Conservation (phyloP, 2,888 invertebrate genomes). For the Amorpha juglandis region DNA sequence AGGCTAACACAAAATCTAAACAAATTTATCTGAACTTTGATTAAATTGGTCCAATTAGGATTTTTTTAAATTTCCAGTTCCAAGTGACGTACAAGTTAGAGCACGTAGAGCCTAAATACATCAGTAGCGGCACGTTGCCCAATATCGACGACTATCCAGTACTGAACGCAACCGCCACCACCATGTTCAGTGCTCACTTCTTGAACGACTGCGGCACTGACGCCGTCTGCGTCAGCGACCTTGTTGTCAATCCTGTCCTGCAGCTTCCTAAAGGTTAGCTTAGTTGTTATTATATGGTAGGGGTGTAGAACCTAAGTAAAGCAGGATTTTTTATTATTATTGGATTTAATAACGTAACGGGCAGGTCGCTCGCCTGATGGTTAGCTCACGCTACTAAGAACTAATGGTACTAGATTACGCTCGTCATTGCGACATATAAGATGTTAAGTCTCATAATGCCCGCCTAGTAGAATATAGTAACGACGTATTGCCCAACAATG, state of each 20-base stretch:
- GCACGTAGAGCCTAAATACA: slow-evolving; percentile 86
- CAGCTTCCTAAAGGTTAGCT: slow-evolving; percentile 81
- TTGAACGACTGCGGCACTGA: slow-evolving; percentile 96
- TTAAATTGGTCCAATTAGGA: background rate
- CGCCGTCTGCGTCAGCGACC: slow-evolving; percentile 93
- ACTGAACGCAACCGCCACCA: slow-evolving; percentile 93
- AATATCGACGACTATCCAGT: slow-evolving; percentile 93
- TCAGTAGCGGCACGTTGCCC: slow-evolving; percentile 83
- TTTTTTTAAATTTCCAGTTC: slow-evolving; percentile 79
- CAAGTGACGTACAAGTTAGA: slow-evolving; percentile 92
- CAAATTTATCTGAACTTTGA: too few species aligned
- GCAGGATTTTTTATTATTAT: too few species aligned
- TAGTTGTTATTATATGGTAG: slow-evolving; percentile 40
- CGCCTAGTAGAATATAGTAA: too few species aligned
- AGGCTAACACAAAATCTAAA: too few species aligned
- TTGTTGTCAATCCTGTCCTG: slow-evolving; percentile 87
- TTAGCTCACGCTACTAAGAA: too few species aligned
- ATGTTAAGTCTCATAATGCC: too few species aligned
- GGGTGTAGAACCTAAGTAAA: slow-evolving; percentile 84
- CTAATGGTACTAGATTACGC: too few species aligned
- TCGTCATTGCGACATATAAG: too few species aligned
- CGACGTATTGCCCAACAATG: too few species aligned
- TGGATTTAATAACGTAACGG: too few species aligned
- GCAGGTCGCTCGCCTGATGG: too few species aligned
- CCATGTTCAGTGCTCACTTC: slow-evolving; percentile 92